phyloP scores from a whole-genome alignment of 1,140 invertebrate genomes.

The Ridgeia piscesae region DNA sequence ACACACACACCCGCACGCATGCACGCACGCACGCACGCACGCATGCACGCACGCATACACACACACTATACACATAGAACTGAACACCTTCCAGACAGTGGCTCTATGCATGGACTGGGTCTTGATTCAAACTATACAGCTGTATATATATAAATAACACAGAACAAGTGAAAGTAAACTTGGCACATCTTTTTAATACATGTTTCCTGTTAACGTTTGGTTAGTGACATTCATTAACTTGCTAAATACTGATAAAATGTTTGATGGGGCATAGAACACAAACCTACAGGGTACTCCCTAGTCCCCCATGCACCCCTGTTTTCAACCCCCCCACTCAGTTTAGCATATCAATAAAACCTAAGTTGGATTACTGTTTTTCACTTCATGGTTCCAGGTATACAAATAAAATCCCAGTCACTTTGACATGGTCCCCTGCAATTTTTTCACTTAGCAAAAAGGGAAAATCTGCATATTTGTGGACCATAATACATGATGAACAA shows the following conservation, averaged over 20 bases:
- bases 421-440: not conserved
- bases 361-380: not conserved
- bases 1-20: too few relatives aligned
- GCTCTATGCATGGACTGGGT: too few relatives aligned
- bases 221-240: not conserved
- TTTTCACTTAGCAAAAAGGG: not conserved
- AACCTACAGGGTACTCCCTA: not conserved
- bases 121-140: not conserved
- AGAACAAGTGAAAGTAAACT: not conserved
- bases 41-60: not conserved
- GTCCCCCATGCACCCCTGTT: not conserved
- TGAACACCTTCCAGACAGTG: too few relatives aligned
- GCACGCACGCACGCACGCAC: not conserved
- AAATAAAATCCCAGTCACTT: not conserved
- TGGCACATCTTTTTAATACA: not conserved
- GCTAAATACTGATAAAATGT: not conserved
- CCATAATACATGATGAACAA: not conserved
- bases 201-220: not conserved
- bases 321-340: not conserved
- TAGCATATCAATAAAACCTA: not conserved
- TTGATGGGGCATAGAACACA: not conserved
- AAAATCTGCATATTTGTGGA: not conserved
- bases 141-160: not conserved
- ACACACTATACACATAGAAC: too few relatives aligned
- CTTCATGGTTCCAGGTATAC: too few relatives aligned